phyloP scores from a whole-genome alignment of 2,113 vertebrate species.

The Syngnathoides biaculeatus region DNA sequence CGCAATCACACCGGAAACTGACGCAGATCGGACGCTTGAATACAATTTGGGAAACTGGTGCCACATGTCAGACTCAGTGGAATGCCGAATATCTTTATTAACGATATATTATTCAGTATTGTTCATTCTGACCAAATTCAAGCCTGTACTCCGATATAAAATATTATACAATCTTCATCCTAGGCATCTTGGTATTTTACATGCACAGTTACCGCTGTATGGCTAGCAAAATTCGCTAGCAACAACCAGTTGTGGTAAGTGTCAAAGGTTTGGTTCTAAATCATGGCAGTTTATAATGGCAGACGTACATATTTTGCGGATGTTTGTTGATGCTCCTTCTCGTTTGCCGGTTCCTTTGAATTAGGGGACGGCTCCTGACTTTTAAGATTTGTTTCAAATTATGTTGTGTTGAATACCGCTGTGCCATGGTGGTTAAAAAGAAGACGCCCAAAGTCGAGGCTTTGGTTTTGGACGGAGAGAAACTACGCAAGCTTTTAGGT shows the following conservation, averaged over 20 bases:
- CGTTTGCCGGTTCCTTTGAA: not conserved
- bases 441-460: conserved; percentile 80
- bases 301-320: not conserved
- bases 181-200: not conserved
- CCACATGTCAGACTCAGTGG: not conserved
- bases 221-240: not conserved
- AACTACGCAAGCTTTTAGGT: conserved; percentile 78
- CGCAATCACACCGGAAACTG: not conserved
- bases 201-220: not conserved
- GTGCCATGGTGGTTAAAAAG: conserved; percentile 89
- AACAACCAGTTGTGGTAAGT: too few species aligned
- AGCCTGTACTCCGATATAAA: not conserved
- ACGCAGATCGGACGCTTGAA: not conserved
- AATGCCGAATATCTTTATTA: not conserved
- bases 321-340: not conserved
- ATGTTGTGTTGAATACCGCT: not conserved
- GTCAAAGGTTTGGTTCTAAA: not conserved
- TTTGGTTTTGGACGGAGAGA: conserved; percentile 72
- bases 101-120: not conserved
- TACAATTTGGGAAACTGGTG: not conserved
- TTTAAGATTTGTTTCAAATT: not conserved
- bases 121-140: not conserved
- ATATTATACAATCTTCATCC: not conserved
- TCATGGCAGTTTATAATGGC: not conserved
- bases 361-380: not conserved